A percentile compares a stretch with the other conserved stretches of the same genome.
Conservation (phyloP, 2,113 vertebrate species). For the Casuarius casuarius region DNA sequence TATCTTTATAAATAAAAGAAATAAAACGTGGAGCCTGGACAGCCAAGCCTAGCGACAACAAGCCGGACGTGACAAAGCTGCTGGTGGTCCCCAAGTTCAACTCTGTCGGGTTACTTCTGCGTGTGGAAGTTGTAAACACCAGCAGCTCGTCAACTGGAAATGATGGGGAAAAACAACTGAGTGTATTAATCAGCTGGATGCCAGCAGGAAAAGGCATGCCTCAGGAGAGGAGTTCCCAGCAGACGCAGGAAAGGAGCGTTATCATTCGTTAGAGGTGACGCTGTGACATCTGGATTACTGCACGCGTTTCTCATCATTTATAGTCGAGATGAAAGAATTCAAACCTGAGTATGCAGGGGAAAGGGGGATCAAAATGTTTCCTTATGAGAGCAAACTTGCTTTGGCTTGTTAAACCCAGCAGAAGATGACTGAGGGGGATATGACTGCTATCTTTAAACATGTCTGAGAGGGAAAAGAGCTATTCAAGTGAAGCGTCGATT, state of each 20-base stretch:
- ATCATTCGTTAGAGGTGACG: background rate
- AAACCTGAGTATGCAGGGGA: background rate
- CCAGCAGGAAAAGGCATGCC: background rate
- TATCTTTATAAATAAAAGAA: background rate
- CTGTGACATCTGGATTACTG: background rate
- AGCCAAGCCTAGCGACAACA: background rate
- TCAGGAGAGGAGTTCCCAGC: background rate
- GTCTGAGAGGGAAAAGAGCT: background rate
- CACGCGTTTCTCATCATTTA: background rate
- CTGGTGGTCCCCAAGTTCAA: too few relatives aligned
- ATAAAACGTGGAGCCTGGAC: background rate
- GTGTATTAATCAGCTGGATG: background rate
- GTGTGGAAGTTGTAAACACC: background rate
- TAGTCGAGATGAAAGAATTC: too few relatives aligned
- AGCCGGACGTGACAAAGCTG: background rate
- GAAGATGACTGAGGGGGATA: background rate
- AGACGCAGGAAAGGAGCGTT: background rate
- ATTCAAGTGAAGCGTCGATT: background rate
- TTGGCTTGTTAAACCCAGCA: background rate
- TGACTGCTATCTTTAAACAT: background rate
- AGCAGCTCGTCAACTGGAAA: too few relatives aligned
- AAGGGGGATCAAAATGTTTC: background rate
- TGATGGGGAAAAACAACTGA: too few relatives aligned
- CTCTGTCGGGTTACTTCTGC: background rate
- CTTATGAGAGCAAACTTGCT: background rate